Conservation (phyloP, 2,888 invertebrate species). For the Melinopterus prodromus region DNA sequence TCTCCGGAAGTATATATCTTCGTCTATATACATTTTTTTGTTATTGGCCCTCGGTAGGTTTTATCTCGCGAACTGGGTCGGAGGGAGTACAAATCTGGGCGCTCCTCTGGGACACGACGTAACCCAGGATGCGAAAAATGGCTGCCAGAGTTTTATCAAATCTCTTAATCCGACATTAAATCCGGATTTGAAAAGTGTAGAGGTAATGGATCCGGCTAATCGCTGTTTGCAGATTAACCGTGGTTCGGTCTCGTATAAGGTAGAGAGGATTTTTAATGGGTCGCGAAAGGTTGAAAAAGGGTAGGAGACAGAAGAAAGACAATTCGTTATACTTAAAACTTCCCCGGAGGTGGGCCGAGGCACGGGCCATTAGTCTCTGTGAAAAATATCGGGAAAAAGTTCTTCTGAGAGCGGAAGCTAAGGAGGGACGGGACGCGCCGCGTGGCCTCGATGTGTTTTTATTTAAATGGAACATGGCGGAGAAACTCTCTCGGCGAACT, state of each 20-base stretch:
- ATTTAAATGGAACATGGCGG: constrained; percentile 14
- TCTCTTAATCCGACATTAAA: constrained; percentile 50
- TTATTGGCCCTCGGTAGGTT: neutral
- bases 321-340: constrained; percentile 38
- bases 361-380: constrained; percentile 35
- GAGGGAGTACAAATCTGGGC: constrained; percentile 22
- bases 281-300: constrained; percentile 4
- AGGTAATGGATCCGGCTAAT: constrained; percentile 49
- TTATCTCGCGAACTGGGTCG: neutral
- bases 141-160: constrained; percentile 43
- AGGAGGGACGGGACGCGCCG: neutral
- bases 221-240: constrained; percentile 51
- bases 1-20: neutral
- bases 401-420: constrained; percentile 19
- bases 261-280: constrained; percentile 36
- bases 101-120: constrained; percentile 37
- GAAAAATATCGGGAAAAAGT: constrained; percentile 38
- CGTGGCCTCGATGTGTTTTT: constrained; percentile 21
- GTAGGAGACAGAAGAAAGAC: constrained; percentile 28
- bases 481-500: constrained; percentile 14
- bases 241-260: constrained; percentile 34
- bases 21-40: neutral
- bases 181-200: constrained; percentile 45
- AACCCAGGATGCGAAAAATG: constrained; percentile 39
- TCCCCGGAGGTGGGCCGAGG: constrained; percentile 27